A percentile compares a stretch with the other conserved stretches of the same genome.
Conservation (phyloP, 1,140 invertebrate species). For the Limonius californicus region DNA sequence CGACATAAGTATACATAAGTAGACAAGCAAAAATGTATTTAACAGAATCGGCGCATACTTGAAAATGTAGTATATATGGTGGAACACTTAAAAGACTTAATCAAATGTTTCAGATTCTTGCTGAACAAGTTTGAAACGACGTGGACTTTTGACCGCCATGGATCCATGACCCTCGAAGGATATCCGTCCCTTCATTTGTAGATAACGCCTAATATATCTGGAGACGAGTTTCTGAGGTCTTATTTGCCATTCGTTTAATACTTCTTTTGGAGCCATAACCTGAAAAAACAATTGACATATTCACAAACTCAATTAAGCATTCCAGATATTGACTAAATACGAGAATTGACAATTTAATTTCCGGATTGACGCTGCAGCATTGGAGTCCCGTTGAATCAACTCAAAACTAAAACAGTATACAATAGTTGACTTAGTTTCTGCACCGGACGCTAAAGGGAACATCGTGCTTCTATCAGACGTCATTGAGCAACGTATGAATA, state of each 20-base stretch:
- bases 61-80: background rate
- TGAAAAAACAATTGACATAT: conserved; percentile 43
- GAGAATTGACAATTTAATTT: too few relatives aligned
- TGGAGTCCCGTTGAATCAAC: too few relatives aligned
- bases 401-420: too few relatives aligned
- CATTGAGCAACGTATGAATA: too few relatives aligned
- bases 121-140: conserved; percentile 81
- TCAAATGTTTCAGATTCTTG: conserved; percentile 88
- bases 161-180: conserved; percentile 71
- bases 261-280: conserved; percentile 83
- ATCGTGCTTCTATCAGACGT: too few relatives aligned
- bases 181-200: conserved; percentile 68
- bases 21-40: background rate
- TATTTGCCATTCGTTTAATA: conserved; percentile 88
- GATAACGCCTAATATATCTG: conserved; percentile 80
- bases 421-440: too few relatives aligned
- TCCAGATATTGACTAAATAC: too few relatives aligned
- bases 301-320: too few relatives aligned
- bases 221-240: conserved; percentile 85
- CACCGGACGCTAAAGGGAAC: too few relatives aligned
- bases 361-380: too few relatives aligned
- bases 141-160: conserved; percentile 75
- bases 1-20: background rate
- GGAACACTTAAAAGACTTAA: conserved; percentile 56
- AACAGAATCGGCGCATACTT: too few relatives aligned